Evolutionary conservation across 2,113 vertebrate species (phyloP), one percentile per base, ranked within the genome.

Genomic region (Mungos mungo): DNA sequence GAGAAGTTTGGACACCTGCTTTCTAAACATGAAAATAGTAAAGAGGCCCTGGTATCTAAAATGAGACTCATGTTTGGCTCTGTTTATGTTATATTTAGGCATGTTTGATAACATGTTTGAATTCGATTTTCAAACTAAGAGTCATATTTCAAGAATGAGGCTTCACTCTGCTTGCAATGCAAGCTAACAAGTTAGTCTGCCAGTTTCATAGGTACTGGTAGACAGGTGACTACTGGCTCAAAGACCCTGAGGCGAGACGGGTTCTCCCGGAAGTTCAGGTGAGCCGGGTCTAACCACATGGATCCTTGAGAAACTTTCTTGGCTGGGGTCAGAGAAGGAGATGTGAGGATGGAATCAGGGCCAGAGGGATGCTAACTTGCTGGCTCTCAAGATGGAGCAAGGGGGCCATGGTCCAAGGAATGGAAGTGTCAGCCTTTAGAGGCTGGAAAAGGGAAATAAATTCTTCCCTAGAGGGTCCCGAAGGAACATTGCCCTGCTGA

Each of bases 51-150:
- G 7, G 9, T 85, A 76, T 88, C 76, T 88, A 80, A 95, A 85
- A 80, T 87, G 38, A 84, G 2, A 93, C 15, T 92, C 29, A 35
- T 69, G 5, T 79, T 92, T 86, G 86, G 31, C 8, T 90, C 76
- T 80, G 88, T 90, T 95, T 93, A 69, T 47, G 16, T 96, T 68
- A 54, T 21, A 80, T 9, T 38, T 66, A 92, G 4, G 65, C 7
- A 81, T 50, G 14, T 45, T 89, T 45, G 35, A 41, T 88, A 83
- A 92, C 77, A 57, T 89, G 31, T 69, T 16, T 84, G 45, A 72
- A 96, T 91, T 95, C 57, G 52, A 13, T 88, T 90, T 90, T 29
- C 10, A 80, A 88, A 50, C 11, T 35, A 23, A 91, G 35, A 90
- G 29, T 83, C 23, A n/a, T 19, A 47, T 93, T 86, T 90, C 5